Conservation (phyloP, 2,888 invertebrate species). For the Arge pagana region DNA sequence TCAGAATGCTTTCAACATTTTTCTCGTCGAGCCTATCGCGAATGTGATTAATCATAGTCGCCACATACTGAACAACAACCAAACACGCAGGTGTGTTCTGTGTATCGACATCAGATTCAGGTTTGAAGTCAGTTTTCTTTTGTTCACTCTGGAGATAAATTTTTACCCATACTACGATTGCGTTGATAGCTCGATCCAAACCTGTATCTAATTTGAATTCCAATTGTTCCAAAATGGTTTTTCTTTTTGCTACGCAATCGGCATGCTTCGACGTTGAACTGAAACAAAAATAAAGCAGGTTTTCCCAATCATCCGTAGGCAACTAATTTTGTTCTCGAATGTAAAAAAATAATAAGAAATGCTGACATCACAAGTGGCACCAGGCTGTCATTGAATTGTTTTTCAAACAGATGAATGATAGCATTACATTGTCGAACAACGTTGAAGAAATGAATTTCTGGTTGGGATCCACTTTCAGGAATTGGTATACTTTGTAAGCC, state of each 20-base stretch:
- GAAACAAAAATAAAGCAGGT: slow-evolving; percentile 39
- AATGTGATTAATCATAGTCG: slow-evolving; percentile 75
- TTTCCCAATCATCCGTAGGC: background rate
- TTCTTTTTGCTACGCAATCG: slow-evolving; percentile 88
- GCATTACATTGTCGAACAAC: slow-evolving; percentile 91
- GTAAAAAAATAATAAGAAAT: slow-evolving; percentile 13
- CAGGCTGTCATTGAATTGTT: slow-evolving; percentile 88
- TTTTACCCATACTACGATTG: slow-evolving; percentile 90
- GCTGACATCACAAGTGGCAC: slow-evolving; percentile 84
- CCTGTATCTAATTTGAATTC: slow-evolving; percentile 92
- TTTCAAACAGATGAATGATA: slow-evolving; percentile 90
- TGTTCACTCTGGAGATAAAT: slow-evolving; percentile 90
- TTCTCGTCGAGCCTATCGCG: slow-evolving; percentile 87
- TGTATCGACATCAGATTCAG: slow-evolving; percentile 85
- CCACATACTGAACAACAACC: slow-evolving; percentile 83
- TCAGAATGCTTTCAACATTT: slow-evolving; percentile 83
- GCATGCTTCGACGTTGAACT: slow-evolving; percentile 87
- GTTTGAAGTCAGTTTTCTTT: slow-evolving; percentile 92
- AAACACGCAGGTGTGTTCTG: slow-evolving; percentile 83
- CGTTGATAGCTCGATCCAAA: slow-evolving; percentile 82
- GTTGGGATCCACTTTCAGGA: slow-evolving; percentile 83
- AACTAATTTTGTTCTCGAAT: background rate
- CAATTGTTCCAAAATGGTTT: slow-evolving; percentile 81
- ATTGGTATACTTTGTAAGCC: slow-evolving; percentile 89
- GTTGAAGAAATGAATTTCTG: slow-evolving; percentile 91